Evolutionary conservation across 2,888 invertebrate species (phyloP), one percentile per base, ranked within the genome.

Genomic region (Lepidocyrtinus sp.): DNA sequence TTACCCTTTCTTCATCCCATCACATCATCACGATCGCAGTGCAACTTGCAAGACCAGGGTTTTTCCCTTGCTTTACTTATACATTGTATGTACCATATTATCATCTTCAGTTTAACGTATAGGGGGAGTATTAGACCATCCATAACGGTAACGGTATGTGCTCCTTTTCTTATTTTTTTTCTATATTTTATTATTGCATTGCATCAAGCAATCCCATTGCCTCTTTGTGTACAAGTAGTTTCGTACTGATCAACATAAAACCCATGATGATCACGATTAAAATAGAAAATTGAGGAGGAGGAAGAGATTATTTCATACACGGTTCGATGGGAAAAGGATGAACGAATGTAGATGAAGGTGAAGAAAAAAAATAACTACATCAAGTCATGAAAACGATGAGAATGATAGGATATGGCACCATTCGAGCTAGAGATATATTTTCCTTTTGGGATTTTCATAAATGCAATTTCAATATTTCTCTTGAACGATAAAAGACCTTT

Each of bases 81-180:
- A 36, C 36, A 12, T 36, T 7, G 36, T 12, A 36, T 22, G 19
- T 64, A 26, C 12, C 17, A 64, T 64, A 15, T 3, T 64, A 12
- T 26, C 19, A 19, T 67, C 67, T 3, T 45, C 21, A 36, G 27
- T 45, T 36, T 45, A 36, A 67, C 45, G 36, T 27, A 22, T 45
- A 36, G 19, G 27, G 22, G 50, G 19, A 24, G 64, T 55, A 55
- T 24, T 25, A 71, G 62, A 21, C 62, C 71, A 62, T 71, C 59
- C 71, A 45, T 71, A 71, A 71, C 71, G 71, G 71, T 71, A 71
- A 36, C 36, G 36, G 36, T 36, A 36, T 36, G n/a, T 36, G 36
- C 36, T 36, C 12, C 5, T 36, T 5, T 12, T 36, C 5, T 36
- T 5, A 5, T 36, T 12, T 12, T 36, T 36, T 36, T 36, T 36